These are phyloP conservation scores for Hirtodrosophila confusa DNA, from an alignment of 2,888 invertebrate genomes.

Conservation along the genomic window DNA sequence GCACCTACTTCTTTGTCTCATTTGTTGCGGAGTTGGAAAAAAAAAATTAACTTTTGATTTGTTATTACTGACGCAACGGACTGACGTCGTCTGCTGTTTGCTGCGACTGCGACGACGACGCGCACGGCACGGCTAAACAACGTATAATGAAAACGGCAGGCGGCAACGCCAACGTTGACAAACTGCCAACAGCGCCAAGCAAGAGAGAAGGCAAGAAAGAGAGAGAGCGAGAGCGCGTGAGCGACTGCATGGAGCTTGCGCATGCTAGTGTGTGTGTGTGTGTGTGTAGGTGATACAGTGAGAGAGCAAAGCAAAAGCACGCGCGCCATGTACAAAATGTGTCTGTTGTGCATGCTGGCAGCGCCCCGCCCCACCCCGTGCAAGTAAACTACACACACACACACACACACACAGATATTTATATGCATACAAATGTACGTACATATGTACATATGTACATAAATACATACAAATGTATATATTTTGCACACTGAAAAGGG, in stretches of 20 bases:
- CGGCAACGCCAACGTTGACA: constrained; percentile 57
- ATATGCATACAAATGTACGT: constrained; percentile 1
- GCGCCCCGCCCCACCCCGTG: constrained; percentile 36
- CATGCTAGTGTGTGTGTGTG: constrained; percentile 30
- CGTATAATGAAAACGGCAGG: constrained; percentile 60
- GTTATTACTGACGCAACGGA: constrained; percentile 69
- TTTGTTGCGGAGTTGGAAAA: constrained; percentile 35
- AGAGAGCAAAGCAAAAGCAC: constrained; percentile 63
- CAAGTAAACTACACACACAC: constrained; percentile 24
- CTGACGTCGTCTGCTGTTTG: constrained; percentile 70
- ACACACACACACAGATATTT: constrained; percentile 15
- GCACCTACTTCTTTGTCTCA: constrained; percentile 55
- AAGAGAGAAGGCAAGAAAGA: constrained; percentile 9
- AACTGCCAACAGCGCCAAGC: constrained; percentile 48
- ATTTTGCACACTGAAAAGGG: constrained; percentile 52
- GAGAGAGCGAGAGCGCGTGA: constrained; percentile 4
- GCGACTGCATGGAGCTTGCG: constrained; percentile 46
- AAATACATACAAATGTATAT: constrained; percentile 2
- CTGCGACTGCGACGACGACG: constrained; percentile 69
- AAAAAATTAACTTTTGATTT: constrained; percentile 32
- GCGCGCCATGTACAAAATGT: constrained; percentile 60
- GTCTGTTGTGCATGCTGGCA: constrained; percentile 60
- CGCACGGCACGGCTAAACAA: constrained; percentile 73
- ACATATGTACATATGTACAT: background rate
- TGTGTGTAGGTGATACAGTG: constrained; percentile 53